A percentile compares a stretch with the other conserved stretches of the same genome.
These are phyloP conservation scores for Sminthurides bifidus DNA, from an alignment of 1,140 invertebrate genomes.

Conservation along the genomic window DNA sequence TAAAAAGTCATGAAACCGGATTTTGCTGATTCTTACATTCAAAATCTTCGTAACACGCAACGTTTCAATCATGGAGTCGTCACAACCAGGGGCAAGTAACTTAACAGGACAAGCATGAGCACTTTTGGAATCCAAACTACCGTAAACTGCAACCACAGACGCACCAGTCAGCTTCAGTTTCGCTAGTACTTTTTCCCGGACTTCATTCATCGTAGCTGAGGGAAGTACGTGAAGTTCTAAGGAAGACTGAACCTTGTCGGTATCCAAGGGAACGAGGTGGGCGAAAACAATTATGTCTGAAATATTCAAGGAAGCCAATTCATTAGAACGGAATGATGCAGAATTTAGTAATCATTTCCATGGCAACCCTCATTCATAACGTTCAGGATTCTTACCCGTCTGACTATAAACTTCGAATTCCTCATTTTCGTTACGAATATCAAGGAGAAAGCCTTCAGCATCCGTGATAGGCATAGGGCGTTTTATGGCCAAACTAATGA, in stretches of 20 bases:
- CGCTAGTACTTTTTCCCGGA: not conserved
- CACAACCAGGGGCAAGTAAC: not conserved
- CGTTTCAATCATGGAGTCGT: no score
- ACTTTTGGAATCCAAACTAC: not conserved
- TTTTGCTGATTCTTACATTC: no score
- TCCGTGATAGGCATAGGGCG: conserved; percentile 39
- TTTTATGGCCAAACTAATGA: conserved; percentile 43
- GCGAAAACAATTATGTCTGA: not conserved
- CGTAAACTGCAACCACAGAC: not conserved
- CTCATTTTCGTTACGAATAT: conserved; percentile 51
- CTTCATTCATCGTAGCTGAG: not conserved
- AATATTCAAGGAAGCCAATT: not conserved
- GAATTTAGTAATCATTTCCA: not conserved
- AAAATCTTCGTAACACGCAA: no score
- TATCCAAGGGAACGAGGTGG: not conserved
- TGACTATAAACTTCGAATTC: conserved; percentile 52
- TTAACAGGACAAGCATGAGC: not conserved
- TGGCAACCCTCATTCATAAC: not conserved
- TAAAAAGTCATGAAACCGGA: no score
- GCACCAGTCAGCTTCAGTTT: not conserved
- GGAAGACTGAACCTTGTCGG: not conserved
- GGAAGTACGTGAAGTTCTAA: not conserved
- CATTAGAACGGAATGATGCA: not conserved
- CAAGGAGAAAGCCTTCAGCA: conserved; percentile 53
- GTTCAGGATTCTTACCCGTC: conserved; percentile 41